These are phyloP conservation scores for Opisthocomus hoazin DNA, from an alignment of 2,113 vertebrate genomes.

Conservation along the genomic window DNA sequence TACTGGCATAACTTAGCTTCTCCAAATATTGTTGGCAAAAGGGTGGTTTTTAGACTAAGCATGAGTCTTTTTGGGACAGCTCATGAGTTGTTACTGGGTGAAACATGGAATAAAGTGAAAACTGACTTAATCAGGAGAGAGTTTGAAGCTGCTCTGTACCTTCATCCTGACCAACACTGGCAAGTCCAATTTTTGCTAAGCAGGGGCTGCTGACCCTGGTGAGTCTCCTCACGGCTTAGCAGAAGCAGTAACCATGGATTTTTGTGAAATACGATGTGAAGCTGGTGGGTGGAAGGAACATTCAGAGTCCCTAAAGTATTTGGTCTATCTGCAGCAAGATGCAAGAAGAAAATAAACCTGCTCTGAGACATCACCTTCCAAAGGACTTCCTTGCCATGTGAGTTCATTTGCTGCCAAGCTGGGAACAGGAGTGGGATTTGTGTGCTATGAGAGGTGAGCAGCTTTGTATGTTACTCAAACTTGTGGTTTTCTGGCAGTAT, in stretches of 20 bases:
- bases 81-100: background rate
- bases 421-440: background rate
- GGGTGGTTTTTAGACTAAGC: background rate
- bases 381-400: background rate
- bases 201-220: background rate
- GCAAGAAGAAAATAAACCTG: background rate
- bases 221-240: rapidly evolving
- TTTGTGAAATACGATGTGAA: background rate
- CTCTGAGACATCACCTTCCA: background rate
- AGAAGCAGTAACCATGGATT: rapidly evolving
- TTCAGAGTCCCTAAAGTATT: background rate
- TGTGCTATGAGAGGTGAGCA: background rate
- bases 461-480: background rate
- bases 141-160: background rate
- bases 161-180: no score
- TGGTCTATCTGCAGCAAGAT: background rate
- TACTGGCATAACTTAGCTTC: rapidly evolving
- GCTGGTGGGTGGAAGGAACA: background rate
- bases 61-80: background rate
- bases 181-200: background rate
- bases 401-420: background rate
- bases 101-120: background rate
- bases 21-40: background rate
- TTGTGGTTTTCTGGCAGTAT: background rate
- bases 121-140: background rate